Base-by-base conservation (phyloP, 1,140 invertebrate species). In the Anoplolepis gracilipes region DNA sequence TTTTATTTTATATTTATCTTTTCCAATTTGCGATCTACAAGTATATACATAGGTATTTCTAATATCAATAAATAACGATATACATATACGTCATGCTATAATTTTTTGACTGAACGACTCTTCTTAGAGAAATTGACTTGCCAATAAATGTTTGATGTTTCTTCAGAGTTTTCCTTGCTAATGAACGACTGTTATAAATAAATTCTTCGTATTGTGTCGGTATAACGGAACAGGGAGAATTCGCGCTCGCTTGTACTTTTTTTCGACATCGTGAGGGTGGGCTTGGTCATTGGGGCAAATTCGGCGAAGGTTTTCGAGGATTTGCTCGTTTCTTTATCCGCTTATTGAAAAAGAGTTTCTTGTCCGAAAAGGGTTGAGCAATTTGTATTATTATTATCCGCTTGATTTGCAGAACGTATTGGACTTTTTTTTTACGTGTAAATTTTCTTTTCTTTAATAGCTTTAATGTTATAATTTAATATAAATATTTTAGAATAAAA, bases 141-240 rank as follows among this genome's bases (percentile, higher is more conserved):
- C 78, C 84, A 36, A 70, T 19, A 79, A n/a, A 42, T 46, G 6
- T 62, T 70, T 77, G 62, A 33, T 62, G 90, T 90, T 88, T 92
- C 87, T 42, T 42, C 76, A 86, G 84, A 90, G 86, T 90, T 88
- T 91, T 90, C 78, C 90, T 86, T 88, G 88, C 90, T 94, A 93
- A 93, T 92, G 93, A 93, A 93, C 93, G 91, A 89, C 82, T 88
- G 90, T 90, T 91, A 94, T 94, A 93, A 94, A 94, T 93, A 94
- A 93, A 93, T 93, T 92, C 76, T 73, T 89, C 81, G 91, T 88
- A 93, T 93, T 92, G 91, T 88, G 91, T 90, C 79, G 87, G 55
- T 72, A 79, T 79, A 81, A 72, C 76, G 39, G 79, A 86, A 85
- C 76, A 73, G 85, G 85, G 49, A 61, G 57, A 39, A 61, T 78